Conservation (phyloP, 2,888 invertebrate species). For the Drosophila parthenogenetica region DNA sequence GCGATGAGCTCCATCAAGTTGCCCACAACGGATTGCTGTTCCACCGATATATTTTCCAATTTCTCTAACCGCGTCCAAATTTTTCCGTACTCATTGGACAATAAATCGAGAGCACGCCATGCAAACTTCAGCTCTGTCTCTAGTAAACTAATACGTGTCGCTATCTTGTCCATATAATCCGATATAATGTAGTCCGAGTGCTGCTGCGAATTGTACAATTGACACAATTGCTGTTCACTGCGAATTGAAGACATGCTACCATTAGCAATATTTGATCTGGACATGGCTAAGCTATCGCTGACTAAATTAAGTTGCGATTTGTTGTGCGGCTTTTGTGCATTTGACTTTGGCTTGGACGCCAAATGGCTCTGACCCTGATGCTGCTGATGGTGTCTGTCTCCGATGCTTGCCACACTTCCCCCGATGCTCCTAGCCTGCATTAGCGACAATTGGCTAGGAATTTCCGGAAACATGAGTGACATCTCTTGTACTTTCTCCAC, state of each 20-base stretch:
- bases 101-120: slow-evolving; percentile 95
- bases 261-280: slow-evolving; percentile 25
- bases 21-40: slow-evolving; percentile 95
- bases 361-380: background rate
- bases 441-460: background rate
- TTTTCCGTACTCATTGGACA: slow-evolving; percentile 96
- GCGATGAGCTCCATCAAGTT: slow-evolving; percentile 88
- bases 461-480: background rate
- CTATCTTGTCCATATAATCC: slow-evolving; percentile 96
- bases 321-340: slow-evolving; percentile 22
- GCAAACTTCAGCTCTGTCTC: slow-evolving; percentile 97
- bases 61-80: slow-evolving; percentile 97
- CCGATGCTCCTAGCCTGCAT: background rate
- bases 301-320: slow-evolving; percentile 44
- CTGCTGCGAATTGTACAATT: slow-evolving; percentile 85
- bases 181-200: slow-evolving; percentile 92
- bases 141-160: slow-evolving; percentile 93
- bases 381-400: background rate
- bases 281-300: slow-evolving; percentile 29
- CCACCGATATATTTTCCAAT: slow-evolving; percentile 93
- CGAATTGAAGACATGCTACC: slow-evolving; percentile 71
- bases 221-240: slow-evolving; percentile 82
- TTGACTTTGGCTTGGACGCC: slow-evolving; percentile 26
- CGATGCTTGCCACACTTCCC: background rate
- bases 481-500: background rate